Conservation (phyloP, 2,113 vertebrate species). For the Scytalopus superciliaris region DNA sequence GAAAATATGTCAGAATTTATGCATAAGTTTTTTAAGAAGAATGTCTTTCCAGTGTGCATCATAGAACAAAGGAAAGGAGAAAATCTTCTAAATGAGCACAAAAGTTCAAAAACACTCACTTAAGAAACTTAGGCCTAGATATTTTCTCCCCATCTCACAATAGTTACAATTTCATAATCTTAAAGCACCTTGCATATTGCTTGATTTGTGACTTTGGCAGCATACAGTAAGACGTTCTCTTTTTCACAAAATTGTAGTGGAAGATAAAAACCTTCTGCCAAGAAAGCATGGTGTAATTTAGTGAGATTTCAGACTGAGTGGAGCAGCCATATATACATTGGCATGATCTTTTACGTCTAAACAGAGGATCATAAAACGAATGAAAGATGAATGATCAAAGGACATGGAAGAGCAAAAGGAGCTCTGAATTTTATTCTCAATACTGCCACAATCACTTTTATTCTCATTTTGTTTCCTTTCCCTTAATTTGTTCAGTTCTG, state of each 20-base stretch:
- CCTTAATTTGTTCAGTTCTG: background rate
- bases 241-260: background rate
- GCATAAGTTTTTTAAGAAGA: background rate
- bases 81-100: background rate
- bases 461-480: background rate
- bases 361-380: background rate
- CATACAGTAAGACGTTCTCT: background rate
- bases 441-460: background rate
- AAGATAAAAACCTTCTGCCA: background rate
- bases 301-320: background rate
- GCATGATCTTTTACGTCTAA: background rate
- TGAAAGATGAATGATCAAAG: background rate
- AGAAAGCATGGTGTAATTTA: background rate
- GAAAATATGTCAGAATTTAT: background rate
- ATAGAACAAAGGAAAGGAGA: background rate
- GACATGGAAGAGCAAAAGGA: background rate
- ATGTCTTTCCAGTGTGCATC: fast-evolving
- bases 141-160: background rate
- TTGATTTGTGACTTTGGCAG: background rate
- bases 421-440: background rate
- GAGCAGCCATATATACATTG: background rate
- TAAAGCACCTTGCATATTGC: background rate
- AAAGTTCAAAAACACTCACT: background rate
- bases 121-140: background rate
- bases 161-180: background rate